Conservation (phyloP, 2,797 vertebrate genomes). For the Sphenodon punctatus region DNA sequence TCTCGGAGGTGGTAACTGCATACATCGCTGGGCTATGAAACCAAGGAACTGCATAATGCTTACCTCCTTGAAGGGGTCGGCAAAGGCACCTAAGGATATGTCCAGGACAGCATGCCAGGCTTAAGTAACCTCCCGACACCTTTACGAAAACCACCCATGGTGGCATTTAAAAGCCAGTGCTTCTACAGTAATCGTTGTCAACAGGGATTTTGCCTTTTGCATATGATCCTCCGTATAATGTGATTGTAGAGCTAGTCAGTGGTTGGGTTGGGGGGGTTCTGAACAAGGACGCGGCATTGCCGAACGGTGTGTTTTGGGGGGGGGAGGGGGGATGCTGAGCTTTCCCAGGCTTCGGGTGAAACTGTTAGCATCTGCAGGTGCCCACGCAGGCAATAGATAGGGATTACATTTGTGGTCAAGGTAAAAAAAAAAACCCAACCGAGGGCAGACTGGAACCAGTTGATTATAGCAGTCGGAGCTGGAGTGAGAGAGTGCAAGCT, state of each 20-base stretch:
- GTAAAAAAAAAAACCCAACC: not conserved
- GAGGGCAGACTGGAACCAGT: not conserved
- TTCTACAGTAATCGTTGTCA: not conserved
- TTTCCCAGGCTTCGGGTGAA: not conserved
- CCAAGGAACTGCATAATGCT: not conserved
- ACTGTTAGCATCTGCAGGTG: not conserved
- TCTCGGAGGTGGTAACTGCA: not conserved
- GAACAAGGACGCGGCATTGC: not conserved
- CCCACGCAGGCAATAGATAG: not conserved
- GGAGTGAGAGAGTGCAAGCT: not conserved
- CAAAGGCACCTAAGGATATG: not conserved
- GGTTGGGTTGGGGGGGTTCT: not conserved
- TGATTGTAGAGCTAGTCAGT: not conserved
- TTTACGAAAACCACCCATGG: too few relatives aligned
- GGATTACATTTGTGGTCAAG: too few relatives aligned
- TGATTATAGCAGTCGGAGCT: not conserved
- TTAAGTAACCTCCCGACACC: too few relatives aligned
- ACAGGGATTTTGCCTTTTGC: not conserved
- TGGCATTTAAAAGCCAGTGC: not conserved
- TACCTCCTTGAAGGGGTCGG: not conserved
- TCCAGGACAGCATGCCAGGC: not conserved
- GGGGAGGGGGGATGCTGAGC: not conserved
- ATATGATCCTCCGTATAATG: too few relatives aligned
- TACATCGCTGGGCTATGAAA: not conserved
- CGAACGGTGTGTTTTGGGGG: too few relatives aligned